These are phyloP conservation scores for Brachyhypopomus occidentalis DNA, from an alignment of 2,113 vertebrate genomes.

Conservation along the genomic window DNA sequence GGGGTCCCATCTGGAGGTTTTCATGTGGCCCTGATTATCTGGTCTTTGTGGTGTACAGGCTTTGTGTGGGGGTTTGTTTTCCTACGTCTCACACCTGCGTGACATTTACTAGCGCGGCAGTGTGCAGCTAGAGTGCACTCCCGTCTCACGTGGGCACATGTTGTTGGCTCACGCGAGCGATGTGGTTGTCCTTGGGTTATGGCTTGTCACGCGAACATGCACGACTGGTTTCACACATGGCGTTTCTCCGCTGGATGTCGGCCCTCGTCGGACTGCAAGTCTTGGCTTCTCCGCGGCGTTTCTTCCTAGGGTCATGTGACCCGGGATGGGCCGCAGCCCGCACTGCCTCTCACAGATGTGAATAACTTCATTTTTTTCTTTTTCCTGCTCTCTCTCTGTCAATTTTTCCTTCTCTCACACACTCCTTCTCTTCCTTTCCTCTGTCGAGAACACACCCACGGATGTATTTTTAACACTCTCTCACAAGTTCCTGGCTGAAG, in stretches of 20 bases:
- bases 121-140: not conserved
- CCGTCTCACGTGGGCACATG: not conserved
- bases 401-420: not conserved
- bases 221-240: constrained; percentile 14
- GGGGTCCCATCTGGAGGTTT: constrained; percentile 53
- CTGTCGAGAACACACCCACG: constrained; percentile 22
- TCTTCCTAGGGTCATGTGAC: constrained; percentile 22
- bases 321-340: not conserved
- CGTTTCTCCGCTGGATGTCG: no score
- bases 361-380: constrained; percentile 30
- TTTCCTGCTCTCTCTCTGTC: constrained; percentile 7
- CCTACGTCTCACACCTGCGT: constrained; percentile 46
- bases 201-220: constrained; percentile 32
- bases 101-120: constrained; percentile 57
- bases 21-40: constrained; percentile 51
- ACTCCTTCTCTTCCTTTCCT: not conserved
- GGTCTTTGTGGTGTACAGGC: constrained; percentile 56
- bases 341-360: constrained; percentile 26
- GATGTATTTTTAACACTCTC: constrained; percentile 50
- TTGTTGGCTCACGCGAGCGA: not conserved
- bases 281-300: not conserved
- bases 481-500: constrained; percentile 36
- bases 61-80: constrained; percentile 42
- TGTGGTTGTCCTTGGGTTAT: constrained; percentile 24
- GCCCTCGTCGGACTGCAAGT: no score